These are phyloP conservation scores for Brachionus rubens DNA, from an alignment of 1,140 invertebrate species.

Conservation along the genomic window DNA sequence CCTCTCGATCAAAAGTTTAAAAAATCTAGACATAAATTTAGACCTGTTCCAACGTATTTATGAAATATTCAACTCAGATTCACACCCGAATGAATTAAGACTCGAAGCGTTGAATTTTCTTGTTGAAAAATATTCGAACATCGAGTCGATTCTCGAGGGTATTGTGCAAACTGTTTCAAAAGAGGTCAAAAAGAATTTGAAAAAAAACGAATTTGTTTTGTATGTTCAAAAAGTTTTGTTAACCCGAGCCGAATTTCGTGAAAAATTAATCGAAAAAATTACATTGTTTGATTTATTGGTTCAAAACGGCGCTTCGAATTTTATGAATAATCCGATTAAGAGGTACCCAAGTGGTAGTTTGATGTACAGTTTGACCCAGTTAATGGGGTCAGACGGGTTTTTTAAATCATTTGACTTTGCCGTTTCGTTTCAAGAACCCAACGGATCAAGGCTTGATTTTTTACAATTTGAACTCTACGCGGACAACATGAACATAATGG, in stretches of 20 bases:
- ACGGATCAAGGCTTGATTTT: neutral
- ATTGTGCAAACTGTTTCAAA: neutral
- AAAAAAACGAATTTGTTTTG: neutral
- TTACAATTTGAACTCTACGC: conserved; percentile 16
- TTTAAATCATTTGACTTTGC: conserved; percentile 14
- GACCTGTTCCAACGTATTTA: neutral
- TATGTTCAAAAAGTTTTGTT: neutral
- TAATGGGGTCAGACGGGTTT: neutral
- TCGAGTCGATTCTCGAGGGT: neutral
- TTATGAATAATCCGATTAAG: neutral
- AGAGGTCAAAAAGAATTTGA: neutral
- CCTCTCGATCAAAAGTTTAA: neutral
- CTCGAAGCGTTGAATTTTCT: conserved; percentile 2
- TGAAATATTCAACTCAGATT: conserved; percentile 1
- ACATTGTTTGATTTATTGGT: conserved; percentile 3
- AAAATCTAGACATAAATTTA: neutral
- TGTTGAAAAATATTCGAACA: neutral
- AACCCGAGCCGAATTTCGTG: neutral
- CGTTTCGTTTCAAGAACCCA: neutral
- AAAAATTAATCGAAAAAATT: neutral
- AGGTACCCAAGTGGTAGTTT: neutral
- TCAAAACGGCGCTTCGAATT: neutral
- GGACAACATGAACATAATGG: neutral
- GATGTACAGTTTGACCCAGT: neutral
- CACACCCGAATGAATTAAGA: neutral